These are phyloP conservation scores for Casuarius casuarius DNA, from an alignment of 2,113 vertebrate genomes.

Conservation along the genomic window DNA sequence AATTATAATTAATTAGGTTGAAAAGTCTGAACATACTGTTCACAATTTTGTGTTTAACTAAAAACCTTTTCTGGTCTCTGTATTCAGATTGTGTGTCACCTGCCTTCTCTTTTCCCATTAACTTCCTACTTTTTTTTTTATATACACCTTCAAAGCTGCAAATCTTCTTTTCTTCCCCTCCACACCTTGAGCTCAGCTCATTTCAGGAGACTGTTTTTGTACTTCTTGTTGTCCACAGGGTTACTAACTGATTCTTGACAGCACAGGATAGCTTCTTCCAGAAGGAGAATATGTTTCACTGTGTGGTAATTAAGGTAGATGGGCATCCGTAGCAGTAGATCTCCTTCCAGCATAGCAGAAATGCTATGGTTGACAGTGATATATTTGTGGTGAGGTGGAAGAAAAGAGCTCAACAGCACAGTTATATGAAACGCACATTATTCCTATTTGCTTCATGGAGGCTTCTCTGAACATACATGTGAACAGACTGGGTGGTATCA, in stretches of 20 bases:
- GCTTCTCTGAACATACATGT: background rate
- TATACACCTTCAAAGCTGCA: background rate
- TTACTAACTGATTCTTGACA: background rate
- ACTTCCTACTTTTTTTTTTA: background rate
- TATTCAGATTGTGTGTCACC: background rate
- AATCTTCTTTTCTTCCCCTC: background rate
- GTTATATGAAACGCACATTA: background rate
- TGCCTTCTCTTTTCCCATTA: background rate
- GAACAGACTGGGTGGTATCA: background rate
- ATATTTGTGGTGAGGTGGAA: background rate
- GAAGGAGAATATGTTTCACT: background rate
- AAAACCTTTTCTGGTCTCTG: background rate
- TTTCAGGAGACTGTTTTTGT: background rate
- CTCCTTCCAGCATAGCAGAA: background rate
- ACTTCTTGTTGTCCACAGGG: rapidly evolving
- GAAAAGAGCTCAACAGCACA: background rate
- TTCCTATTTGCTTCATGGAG: background rate
- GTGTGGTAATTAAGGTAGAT: background rate
- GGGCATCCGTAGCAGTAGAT: background rate
- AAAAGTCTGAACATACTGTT: background rate
- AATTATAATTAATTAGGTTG: background rate
- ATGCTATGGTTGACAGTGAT: background rate
- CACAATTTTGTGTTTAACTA: background rate
- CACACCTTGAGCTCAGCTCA: background rate
- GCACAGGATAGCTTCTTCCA: background rate